A percentile compares a stretch with the other conserved stretches of the same genome.
Evolutionary conservation across 92 coral and sea anemone genomes (phyloP).

Genomic region (Siderastrea siderea): DNA sequence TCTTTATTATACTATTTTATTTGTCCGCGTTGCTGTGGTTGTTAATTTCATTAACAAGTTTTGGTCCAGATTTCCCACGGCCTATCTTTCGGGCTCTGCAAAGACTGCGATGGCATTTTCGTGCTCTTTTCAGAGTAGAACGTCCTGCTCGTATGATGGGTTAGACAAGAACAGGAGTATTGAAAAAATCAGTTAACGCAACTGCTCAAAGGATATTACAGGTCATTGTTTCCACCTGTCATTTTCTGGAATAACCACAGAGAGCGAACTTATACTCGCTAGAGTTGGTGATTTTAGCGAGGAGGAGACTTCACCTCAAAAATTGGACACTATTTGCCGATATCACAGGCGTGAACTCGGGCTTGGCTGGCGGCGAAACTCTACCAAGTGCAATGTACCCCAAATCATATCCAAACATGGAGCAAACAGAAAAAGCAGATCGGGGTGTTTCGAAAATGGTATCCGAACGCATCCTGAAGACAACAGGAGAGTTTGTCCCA

Average conservation of each 20-base stretch:
- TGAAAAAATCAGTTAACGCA: constrained; percentile 28
- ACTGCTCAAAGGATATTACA: constrained; percentile 51
- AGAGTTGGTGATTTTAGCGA: constrained; percentile 54
- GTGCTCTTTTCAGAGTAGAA: constrained; percentile 57
- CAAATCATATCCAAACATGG: constrained; percentile 51
- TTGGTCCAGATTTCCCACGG: constrained; percentile 38
- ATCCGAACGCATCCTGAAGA: constrained; percentile 42
- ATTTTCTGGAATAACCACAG: constrained; percentile 64
- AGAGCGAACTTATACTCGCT: constrained; percentile 55
- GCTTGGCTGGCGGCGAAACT: constrained; percentile 66
- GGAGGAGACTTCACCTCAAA: constrained; percentile 8
- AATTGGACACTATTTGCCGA: constrained; percentile 54
- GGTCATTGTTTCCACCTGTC: constrained; percentile 55
- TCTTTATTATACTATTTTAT: neutral
- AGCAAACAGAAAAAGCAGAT: constrained; percentile 56
- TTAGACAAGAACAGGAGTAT: constrained; percentile 41
- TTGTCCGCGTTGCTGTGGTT: constrained; percentile 4
- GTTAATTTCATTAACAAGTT: constrained; percentile 2
- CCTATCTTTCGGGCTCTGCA: neutral
- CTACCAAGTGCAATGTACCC: constrained; percentile 59
- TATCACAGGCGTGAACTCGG: constrained; percentile 66
- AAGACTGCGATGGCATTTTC: constrained; percentile 46
- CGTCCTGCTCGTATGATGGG: constrained; percentile 53
- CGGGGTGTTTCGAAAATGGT: constrained; percentile 58
- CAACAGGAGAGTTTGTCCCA: constrained; percentile 58